Conservation (phyloP, 2,888 invertebrate species). For the Sinhomidia bicolor region DNA sequence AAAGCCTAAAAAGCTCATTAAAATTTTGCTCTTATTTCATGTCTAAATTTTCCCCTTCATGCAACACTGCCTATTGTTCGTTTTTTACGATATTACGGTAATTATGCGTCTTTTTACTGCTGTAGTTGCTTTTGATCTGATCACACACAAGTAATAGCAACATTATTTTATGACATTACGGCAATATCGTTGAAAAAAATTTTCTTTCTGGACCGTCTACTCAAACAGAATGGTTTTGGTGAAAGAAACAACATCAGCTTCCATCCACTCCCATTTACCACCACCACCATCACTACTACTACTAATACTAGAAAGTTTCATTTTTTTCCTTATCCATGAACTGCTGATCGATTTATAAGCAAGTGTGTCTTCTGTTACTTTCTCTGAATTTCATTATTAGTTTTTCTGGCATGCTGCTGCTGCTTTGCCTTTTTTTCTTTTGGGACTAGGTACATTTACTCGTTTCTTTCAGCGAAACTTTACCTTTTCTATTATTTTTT, state of each 20-base stretch:
- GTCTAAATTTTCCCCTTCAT: background rate
- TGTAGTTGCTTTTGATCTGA: background rate
- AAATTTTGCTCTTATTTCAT: background rate
- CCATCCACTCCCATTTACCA: background rate
- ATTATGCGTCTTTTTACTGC: conserved; percentile 11
- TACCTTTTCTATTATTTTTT: background rate
- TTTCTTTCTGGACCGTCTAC: background rate
- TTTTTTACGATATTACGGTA: conserved; percentile 6
- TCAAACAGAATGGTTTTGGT: background rate
- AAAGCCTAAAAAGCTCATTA: no score
- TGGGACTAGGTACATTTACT: no score
- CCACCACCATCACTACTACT: no score
- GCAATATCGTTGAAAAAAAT: background rate
- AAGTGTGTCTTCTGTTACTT: conserved; percentile 38
- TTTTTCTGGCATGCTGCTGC: no score
- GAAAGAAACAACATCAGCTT: background rate
- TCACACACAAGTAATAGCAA: conserved; percentile 8
- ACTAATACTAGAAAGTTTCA: no score
- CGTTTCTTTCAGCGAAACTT: background rate
- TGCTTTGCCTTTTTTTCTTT: background rate
- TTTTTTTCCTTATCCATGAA: no score
- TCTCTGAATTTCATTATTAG: conserved; percentile 42
- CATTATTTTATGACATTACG: background rate
- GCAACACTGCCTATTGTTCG: background rate
- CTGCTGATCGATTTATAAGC: conserved; percentile 39